Evolutionary conservation across 2,797 vertebrate genomes (phyloP).

Genomic region (Gallinago solitaria): DNA sequence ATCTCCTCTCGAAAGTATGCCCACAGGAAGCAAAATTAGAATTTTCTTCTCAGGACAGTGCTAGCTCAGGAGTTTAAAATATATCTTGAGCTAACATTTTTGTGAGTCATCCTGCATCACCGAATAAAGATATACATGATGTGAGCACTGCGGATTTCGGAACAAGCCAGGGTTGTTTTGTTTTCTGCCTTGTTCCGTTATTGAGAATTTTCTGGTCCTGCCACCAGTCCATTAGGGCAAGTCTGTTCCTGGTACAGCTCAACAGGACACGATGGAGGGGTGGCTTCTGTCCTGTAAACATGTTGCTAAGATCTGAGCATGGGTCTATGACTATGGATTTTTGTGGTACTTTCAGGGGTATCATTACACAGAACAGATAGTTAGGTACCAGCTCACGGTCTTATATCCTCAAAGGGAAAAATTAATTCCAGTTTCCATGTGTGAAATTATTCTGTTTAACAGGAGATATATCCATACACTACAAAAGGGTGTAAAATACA

Average conservation of each 20-base stretch:
- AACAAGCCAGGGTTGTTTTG: neutral
- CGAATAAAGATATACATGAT: constrained; percentile 41
- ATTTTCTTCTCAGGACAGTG: constrained; percentile 50
- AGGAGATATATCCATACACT: neutral
- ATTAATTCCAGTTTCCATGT: neutral
- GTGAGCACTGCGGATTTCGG: constrained; percentile 29
- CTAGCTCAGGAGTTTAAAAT: constrained; percentile 44
- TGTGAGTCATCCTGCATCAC: constrained; percentile 45
- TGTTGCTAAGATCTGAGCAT: neutral
- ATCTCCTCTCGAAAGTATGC: constrained; percentile 30
- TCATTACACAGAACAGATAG: neutral
- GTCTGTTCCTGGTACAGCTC: neutral
- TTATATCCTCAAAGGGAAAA: neutral
- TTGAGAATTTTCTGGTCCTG: neutral
- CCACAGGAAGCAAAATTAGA: constrained; percentile 56
- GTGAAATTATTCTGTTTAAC: neutral
- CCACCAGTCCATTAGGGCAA: neutral
- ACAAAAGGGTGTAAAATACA: neutral
- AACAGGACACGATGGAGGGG: neutral
- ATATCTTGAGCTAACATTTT: constrained; percentile 54
- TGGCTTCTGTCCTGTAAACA: neutral
- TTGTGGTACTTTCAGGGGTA: neutral
- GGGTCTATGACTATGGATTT: neutral
- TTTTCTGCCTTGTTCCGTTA: neutral
- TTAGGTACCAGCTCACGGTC: neutral